These are phyloP conservation scores for Grallaria varia DNA, from an alignment of 2,113 vertebrate genomes.

Conservation along the genomic window DNA sequence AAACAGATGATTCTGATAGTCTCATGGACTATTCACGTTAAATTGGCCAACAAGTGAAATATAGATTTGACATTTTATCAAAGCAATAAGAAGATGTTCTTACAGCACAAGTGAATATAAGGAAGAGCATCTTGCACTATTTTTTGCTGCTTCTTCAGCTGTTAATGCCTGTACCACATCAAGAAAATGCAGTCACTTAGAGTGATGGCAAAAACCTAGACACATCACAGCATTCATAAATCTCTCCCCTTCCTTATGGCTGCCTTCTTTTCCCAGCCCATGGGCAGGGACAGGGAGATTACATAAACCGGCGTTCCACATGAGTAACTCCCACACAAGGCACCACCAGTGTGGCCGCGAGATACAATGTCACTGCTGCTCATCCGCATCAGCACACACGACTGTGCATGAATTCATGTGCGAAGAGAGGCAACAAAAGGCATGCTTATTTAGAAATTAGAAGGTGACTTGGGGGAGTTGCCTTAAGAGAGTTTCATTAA, in stretches of 20 bases:
- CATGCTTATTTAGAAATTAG: not conserved
- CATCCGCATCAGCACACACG: not conserved
- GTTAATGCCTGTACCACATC: not conserved
- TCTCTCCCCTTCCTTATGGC: not conserved
- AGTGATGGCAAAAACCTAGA: not conserved
- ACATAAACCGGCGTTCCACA: not conserved
- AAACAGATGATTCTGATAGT: not conserved
- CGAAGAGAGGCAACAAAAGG: not conserved
- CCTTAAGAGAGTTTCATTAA: not conserved
- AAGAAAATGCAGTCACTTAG: not conserved
- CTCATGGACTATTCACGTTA: not conserved
- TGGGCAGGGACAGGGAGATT: not conserved
- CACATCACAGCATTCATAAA: not conserved
- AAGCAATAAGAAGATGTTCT: not conserved
- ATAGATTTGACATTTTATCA: not conserved
- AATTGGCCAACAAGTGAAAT: not conserved
- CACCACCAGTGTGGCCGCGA: fast-evolving
- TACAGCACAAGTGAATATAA: not conserved
- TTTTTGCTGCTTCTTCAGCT: not conserved
- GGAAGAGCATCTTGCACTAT: not conserved
- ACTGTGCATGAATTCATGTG: not conserved
- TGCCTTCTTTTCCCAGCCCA: not conserved
- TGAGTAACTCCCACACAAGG: not conserved
- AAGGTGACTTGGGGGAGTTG: not conserved
- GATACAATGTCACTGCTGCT: not conserved